Conservation (phyloP, 35 echinoderm and acorn worm genomes). For the Apostichopus parvimensis region DNA sequence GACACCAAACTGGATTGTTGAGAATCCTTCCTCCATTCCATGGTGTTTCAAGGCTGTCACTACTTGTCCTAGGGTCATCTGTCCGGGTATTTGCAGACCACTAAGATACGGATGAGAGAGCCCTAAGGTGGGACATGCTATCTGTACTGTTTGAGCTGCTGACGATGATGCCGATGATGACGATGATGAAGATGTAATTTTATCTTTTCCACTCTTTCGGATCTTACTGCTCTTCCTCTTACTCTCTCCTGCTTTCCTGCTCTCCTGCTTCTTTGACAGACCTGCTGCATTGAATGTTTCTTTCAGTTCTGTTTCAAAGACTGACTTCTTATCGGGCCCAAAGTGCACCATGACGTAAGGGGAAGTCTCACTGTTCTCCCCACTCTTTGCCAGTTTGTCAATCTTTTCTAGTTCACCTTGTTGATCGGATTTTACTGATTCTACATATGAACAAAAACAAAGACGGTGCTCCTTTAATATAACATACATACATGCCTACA, state of each 20-base stretch:
- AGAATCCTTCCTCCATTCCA: conserved; percentile 72
- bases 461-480: not conserved
- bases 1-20: conserved; percentile 70
- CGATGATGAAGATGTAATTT: conserved; percentile 8
- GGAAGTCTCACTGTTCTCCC: conserved; percentile 8
- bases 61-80: conserved; percentile 78
- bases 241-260: not conserved
- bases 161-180: too few relatives aligned
- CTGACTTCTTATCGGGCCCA: conserved; percentile 59
- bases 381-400: not conserved
- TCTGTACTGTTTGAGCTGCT: conserved; percentile 16
- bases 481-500: too few relatives aligned
- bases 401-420: conserved; percentile 36
- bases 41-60: conserved; percentile 67
- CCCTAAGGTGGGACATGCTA: conserved; percentile 54
- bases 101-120: conserved; percentile 70
- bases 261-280: conserved; percentile 16
- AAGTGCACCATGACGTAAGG: conserved; percentile 56
- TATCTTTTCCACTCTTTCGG: conserved; percentile 6
- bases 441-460: not conserved
- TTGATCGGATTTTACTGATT: conserved; percentile 25
- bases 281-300: conserved; percentile 4
- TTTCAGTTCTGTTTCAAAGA: conserved; percentile 51
- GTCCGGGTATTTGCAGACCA: conserved; percentile 60
- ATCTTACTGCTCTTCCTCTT: conserved; percentile 26